These are phyloP conservation scores for Calameuta pallipes DNA, from an alignment of 2,888 invertebrate species.

Conservation along the genomic window DNA sequence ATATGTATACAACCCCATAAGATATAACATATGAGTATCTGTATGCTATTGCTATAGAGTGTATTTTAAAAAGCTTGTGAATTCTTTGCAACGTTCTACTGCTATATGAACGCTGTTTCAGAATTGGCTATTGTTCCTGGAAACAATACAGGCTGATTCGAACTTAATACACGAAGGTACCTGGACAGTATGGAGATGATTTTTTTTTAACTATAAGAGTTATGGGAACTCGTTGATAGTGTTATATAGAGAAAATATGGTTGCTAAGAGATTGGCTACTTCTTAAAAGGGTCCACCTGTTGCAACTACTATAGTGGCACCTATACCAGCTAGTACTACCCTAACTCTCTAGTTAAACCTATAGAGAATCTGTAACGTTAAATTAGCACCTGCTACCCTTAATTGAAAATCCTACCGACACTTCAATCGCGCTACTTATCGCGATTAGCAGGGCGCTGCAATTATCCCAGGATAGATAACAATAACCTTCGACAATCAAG, in stretches of 20 bases:
- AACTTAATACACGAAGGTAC: neutral
- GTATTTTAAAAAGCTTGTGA: neutral
- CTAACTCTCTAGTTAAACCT: neutral
- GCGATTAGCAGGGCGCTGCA: neutral
- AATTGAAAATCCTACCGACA: neutral
- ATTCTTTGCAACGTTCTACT: neutral
- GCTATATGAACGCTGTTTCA: neutral
- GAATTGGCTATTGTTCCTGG: neutral
- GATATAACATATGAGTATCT: neutral
- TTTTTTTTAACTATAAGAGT: no score
- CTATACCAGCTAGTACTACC: neutral
- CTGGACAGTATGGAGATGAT: no score
- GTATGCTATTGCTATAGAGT: neutral
- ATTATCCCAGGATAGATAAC: conserved; percentile 11
- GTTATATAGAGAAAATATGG: neutral
- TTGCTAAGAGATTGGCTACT: neutral
- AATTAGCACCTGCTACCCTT: neutral
- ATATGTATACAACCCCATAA: neutral
- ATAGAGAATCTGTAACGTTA: neutral
- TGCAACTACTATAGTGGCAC: conserved; percentile 37
- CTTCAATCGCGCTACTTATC: neutral
- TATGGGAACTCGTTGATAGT: neutral
- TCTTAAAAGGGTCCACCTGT: conserved; percentile 58
- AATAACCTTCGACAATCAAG: conserved; percentile 1
- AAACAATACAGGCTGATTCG: neutral